A percentile compares a stretch with the other conserved stretches of the same genome.
Evolutionary conservation across 2,113 vertebrate genomes (phyloP).

Genomic region (Chionodraco myersi): DNA sequence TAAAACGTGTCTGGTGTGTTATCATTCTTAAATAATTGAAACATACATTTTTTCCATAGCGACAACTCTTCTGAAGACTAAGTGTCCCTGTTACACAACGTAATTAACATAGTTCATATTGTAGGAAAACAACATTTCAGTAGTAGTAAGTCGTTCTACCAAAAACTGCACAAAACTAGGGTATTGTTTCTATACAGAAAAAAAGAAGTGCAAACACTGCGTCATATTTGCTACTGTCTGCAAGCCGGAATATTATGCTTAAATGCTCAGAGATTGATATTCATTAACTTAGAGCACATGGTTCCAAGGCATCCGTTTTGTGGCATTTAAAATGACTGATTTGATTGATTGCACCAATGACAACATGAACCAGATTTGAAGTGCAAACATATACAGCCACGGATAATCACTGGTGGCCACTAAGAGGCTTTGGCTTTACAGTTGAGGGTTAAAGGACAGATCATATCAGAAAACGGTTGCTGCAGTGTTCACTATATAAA

Average conservation of each 20-base stretch:
- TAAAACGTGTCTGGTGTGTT: background rate
- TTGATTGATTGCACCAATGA: background rate
- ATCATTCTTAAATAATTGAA: background rate
- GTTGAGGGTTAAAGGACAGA: background rate
- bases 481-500: background rate
- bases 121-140: background rate
- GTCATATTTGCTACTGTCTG: background rate
- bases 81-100: background rate
- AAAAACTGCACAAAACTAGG: too few relatives aligned
- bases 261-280: background rate
- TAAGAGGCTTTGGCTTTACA: background rate
- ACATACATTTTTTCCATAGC: background rate
- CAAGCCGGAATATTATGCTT: background rate
- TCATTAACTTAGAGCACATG: background rate
- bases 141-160: background rate
- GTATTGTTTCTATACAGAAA: too few relatives aligned
- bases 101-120: background rate
- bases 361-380: background rate
- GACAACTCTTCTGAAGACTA: background rate
- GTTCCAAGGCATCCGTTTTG: background rate
- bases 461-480: background rate
- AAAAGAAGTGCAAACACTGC: too few relatives aligned
- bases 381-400: background rate
- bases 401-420: background rate
- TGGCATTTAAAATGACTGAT: background rate